Evolutionary conservation across 1,140 invertebrate genomes (phyloP), one percentile per base, ranked within the genome.

Genomic region (Phymorhynchus buccinoides): DNA sequence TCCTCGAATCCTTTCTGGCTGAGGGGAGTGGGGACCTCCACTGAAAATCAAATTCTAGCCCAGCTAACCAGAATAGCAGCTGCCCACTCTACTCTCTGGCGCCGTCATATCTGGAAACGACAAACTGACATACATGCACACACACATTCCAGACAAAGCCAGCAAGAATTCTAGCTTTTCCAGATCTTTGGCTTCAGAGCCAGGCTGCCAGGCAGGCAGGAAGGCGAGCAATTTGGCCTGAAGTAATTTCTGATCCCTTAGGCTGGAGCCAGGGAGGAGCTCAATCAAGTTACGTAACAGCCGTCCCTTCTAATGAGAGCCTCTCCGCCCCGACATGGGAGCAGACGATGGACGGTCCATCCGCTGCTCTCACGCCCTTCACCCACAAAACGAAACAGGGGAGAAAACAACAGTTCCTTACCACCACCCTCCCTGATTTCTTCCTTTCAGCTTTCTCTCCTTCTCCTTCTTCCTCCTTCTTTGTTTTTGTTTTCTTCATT

Each of bases 281-380:
- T 75, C 73, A 75, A 75, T 75, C 27, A 75, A 37, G 73, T 75
- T 75, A 75, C 73, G 73, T 75, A 75, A 75, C 73, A 75, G 73
- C 73, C 73, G 73, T 75, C 73, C 42, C 37, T 75, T 75, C 73
- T 75, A 75, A 75, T 75, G 73, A 75, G 73, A 41, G 73, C 73
- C 73, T 75, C 73, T 75, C 37, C 37, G 32, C 37, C 9, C 68
- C 32, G 35, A 35, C 32, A 35, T 30, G 32, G 68, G 9, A 32
- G 41, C 73, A 75, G 37, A 37, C 30, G 66, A 32, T 71, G 68
- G 68, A 32, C 30, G 30, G 7, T 37, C 7, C 68, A 71, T 71
- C 68, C 30, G 68, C 27, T n/a, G n/a, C n/a, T n/a, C n/a, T 18
- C 30, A 18, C 37, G 16, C 42, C 37, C 73, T 37, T 12, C 56